These are phyloP conservation scores for Probosciger aterrimus DNA, from an alignment of 2,113 vertebrate genomes.

Conservation along the genomic window DNA sequence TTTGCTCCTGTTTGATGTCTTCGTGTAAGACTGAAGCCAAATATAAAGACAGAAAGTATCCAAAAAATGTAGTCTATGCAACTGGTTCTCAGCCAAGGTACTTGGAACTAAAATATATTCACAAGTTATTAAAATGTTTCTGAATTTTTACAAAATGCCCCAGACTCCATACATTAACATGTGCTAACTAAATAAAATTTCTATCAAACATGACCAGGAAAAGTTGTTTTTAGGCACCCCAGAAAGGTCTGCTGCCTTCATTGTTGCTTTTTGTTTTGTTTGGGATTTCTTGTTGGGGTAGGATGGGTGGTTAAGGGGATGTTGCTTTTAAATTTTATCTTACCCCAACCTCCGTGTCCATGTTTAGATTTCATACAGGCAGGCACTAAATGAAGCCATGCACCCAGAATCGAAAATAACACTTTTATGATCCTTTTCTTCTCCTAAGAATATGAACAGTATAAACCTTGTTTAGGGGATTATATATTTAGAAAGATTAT, in stretches of 20 bases:
- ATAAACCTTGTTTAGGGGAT: not conserved
- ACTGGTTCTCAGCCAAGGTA: not conserved
- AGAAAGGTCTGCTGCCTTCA: not conserved
- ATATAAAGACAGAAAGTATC: not conserved
- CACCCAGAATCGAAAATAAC: not conserved
- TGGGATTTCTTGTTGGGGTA: not conserved
- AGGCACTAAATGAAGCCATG: not conserved
- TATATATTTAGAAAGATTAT: not conserved
- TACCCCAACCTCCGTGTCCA: accelerated
- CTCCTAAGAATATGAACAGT: not conserved
- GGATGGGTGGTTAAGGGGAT: accelerated
- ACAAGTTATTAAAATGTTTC: not conserved
- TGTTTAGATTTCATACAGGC: not conserved
- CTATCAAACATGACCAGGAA: not conserved
- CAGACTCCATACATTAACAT: not conserved
- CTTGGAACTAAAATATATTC: not conserved
- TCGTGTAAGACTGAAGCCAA: not conserved
- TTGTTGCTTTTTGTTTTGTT: not conserved
- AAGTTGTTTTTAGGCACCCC: not conserved
- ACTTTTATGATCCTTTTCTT: not conserved
- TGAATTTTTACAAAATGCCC: not conserved
- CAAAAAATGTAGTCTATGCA: not conserved
- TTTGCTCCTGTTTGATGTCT: not conserved
- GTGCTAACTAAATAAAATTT: not conserved
- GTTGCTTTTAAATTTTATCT: not conserved